phyloP scores from a whole-genome alignment of 1,140 invertebrate genomes.

The Apis dorsata region DNA sequence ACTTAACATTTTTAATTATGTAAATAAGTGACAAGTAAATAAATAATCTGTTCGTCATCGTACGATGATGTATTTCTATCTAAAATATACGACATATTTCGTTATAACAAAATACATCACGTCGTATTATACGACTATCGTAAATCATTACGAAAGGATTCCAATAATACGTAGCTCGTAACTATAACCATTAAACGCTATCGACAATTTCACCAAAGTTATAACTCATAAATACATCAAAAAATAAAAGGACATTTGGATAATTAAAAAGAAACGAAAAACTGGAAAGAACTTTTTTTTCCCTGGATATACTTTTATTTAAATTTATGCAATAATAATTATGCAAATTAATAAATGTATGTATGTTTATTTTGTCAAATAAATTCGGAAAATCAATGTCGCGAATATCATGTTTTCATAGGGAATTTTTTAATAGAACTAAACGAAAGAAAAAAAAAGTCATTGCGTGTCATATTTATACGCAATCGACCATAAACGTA shows the following conservation, averaged over 20 bases:
- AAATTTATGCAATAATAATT: no score
- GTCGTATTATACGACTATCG: neutral
- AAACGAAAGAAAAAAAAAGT: constrained; percentile 18
- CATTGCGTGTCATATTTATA: constrained; percentile 42
- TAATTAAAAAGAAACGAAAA: neutral
- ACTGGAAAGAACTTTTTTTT: neutral
- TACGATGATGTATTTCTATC: neutral
- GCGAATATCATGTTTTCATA: neutral
- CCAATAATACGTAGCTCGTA: neutral
- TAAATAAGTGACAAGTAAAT: no score
- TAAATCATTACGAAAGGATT: neutral
- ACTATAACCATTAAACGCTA: neutral
- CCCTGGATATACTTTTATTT: no score
- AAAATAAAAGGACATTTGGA: neutral
- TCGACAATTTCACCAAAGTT: neutral
- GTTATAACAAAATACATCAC: neutral
- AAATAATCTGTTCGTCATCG: neutral
- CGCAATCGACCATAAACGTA: constrained; percentile 35
- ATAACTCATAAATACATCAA: neutral
- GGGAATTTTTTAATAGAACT: constrained; percentile 24
- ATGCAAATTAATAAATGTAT: neutral
- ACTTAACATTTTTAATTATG: no score
- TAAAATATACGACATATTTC: neutral
- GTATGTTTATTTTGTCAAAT: neutral
- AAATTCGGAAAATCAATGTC: neutral